Conservation (phyloP, 2,888 invertebrate species). For the Plebejus anna region DNA sequence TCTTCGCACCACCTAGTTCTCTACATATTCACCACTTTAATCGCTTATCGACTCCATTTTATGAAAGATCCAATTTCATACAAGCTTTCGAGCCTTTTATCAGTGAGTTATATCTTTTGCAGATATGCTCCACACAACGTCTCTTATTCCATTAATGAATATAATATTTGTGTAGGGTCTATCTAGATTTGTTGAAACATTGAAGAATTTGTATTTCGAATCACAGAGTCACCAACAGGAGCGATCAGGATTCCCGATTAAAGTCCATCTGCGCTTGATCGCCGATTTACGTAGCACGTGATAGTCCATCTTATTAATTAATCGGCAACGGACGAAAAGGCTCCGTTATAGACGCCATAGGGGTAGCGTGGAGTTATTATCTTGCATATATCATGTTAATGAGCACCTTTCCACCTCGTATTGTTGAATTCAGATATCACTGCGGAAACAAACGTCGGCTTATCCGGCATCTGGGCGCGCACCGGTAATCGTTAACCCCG, state of each 20-base stretch:
- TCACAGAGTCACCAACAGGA: background rate
- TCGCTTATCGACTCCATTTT: constrained; percentile 19
- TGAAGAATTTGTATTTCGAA: background rate
- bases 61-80: constrained; percentile 21
- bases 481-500: constrained; percentile 79
- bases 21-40: constrained; percentile 35
- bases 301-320: constrained; percentile 17
- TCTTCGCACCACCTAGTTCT: constrained; percentile 42
- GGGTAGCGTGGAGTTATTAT: constrained; percentile 58
- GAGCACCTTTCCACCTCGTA: constrained; percentile 78
- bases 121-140: background rate
- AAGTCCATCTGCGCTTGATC: constrained; percentile 3
- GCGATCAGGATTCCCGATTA: background rate
- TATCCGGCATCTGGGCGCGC: constrained; percentile 78
- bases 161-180: too few species aligned
- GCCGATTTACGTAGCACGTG: constrained; percentile 14
- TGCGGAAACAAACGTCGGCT: constrained; percentile 80
- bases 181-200: background rate
- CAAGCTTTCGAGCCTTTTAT: background rate
- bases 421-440: constrained; percentile 80
- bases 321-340: constrained; percentile 30
- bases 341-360: constrained; percentile 37
- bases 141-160: background rate
- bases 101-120: background rate
- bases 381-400: constrained; percentile 79